These are phyloP conservation scores for Glaucomys volans DNA, from an alignment of 2,113 vertebrate genomes.

Conservation along the genomic window DNA sequence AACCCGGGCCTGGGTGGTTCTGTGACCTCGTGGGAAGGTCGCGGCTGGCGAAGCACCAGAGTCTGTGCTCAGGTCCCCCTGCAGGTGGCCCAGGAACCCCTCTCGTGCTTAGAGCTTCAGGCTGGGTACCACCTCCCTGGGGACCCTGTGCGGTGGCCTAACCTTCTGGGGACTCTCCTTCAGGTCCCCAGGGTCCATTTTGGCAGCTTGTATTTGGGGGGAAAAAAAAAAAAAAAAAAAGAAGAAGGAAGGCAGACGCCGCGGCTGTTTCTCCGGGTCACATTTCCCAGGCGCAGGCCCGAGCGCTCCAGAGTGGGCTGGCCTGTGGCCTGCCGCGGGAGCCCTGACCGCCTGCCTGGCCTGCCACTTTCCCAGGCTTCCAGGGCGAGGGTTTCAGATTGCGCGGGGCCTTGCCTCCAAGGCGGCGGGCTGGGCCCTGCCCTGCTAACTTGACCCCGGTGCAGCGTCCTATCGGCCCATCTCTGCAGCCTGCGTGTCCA, in stretches of 20 bases:
- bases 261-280: fast-evolving
- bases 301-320: too few species aligned
- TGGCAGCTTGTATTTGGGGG: neutral
- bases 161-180: neutral
- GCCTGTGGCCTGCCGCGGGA: fast-evolving
- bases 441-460: conserved; percentile 41
- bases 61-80: neutral
- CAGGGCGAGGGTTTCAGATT: neutral
- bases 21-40: fast-evolving
- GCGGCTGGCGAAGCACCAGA: neutral
- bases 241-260: fast-evolving
- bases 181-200: neutral
- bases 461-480: conserved; percentile 61
- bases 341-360: neutral
- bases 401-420: fast-evolving
- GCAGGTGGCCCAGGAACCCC: neutral
- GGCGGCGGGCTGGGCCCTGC: neutral
- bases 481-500: conserved; percentile 44
- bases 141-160: neutral
- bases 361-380: neutral
- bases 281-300: fast-evolving
- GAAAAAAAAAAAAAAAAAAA: too few species aligned
- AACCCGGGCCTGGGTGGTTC: neutral
- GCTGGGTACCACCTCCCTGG: neutral
- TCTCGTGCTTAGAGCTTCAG: too few species aligned